Evolutionary conservation across 2,888 invertebrate genomes (phyloP).

Genomic region (Antheraea yamamai): DNA sequence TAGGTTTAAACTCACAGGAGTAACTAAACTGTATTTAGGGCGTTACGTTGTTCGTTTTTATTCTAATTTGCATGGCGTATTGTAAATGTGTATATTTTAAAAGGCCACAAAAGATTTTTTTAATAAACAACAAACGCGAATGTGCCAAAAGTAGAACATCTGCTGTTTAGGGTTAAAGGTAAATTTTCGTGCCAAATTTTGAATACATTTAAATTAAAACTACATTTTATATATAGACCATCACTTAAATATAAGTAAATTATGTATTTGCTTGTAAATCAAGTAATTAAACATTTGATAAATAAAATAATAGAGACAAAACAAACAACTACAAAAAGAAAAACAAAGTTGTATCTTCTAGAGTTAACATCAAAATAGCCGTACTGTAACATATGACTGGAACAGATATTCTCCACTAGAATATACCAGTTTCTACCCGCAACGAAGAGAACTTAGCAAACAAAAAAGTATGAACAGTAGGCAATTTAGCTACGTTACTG

Average conservation of each 20-base stretch:
- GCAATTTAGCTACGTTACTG: too few relatives aligned
- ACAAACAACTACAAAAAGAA: too few relatives aligned
- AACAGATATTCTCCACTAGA: too few relatives aligned
- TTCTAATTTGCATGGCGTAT: conserved; percentile 80
- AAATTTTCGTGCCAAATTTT: conserved; percentile 12
- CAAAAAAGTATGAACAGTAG: too few relatives aligned
- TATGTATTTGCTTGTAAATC: not conserved
- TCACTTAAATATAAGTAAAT: not conserved
- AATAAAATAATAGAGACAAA: too few relatives aligned
- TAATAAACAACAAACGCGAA: conserved; percentile 74
- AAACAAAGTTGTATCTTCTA: too few relatives aligned
- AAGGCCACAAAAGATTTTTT: conserved; percentile 80
- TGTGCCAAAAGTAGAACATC: conserved; percentile 75
- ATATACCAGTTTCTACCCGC: too few relatives aligned
- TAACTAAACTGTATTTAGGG: conserved; percentile 32
- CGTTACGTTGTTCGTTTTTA: conserved; percentile 39
- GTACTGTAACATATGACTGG: too few relatives aligned
- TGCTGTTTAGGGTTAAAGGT: conserved; percentile 47
- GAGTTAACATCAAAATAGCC: too few relatives aligned
- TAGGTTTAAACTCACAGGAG: conserved; percentile 48
- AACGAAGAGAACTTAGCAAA: too few relatives aligned
- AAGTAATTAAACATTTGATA: not conserved
- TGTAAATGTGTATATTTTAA: conserved; percentile 77
- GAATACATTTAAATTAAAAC: not conserved
- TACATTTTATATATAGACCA: not conserved